Percentiles rank a stretch among this genome's conserved stretches.
phyloP scores from a whole-genome alignment of 2,113 vertebrate genomes.

The Brachyistius frenatus region DNA sequence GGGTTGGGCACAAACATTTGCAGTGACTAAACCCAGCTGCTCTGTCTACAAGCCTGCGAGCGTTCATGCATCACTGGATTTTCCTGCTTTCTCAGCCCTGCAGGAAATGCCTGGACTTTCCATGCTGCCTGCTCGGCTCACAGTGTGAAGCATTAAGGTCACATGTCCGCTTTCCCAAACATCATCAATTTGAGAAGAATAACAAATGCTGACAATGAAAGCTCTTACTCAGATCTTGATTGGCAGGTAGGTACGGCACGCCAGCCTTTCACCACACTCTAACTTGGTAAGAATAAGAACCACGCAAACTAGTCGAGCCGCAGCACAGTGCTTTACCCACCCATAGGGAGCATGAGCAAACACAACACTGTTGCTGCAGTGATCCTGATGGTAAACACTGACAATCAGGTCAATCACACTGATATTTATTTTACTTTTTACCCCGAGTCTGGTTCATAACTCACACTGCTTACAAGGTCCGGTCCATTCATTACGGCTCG shows the following conservation, averaged over 20 bases:
- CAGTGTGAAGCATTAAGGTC: neutral
- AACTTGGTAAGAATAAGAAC: conserved; percentile 29
- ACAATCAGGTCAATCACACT: conserved; percentile 30
- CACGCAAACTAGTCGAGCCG: conserved; percentile 14
- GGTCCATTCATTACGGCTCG: conserved; percentile 24
- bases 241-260: conserved; percentile 5
- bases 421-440: conserved; percentile 19
- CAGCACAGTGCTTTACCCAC: conserved; percentile 26
- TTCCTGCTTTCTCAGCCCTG: conserved; percentile 25
- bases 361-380: conserved; percentile 30
- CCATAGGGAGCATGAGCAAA: conserved; percentile 42
- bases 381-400: conserved; percentile 46
- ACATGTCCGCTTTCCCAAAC: conserved; percentile 15
- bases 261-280: conserved; percentile 14
- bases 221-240: conserved; percentile 28
- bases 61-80: conserved; percentile 1
- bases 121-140: neutral
- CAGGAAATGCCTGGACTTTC: conserved; percentile 50
- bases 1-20: no score
- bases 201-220: conserved; percentile 32
- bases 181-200: conserved; percentile 9
- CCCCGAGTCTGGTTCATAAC: neutral
- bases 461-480: conserved; percentile 29
- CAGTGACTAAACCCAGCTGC: neutral
- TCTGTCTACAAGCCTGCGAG: neutral